Base-by-base conservation (phyloP, 2,888 invertebrate genomes). In the Drosophila neutralis region DNA sequence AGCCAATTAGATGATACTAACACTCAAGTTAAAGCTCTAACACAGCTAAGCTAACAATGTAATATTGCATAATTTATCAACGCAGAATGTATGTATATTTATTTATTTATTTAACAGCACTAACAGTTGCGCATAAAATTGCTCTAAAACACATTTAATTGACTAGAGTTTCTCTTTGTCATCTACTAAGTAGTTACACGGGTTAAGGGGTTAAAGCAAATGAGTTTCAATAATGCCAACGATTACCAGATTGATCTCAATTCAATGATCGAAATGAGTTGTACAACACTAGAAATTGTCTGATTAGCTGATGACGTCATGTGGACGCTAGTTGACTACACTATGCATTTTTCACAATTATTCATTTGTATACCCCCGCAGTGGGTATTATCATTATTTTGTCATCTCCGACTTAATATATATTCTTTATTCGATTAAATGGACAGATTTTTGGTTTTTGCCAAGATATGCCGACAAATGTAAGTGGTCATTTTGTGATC, bases 81-180 rank as follows among this genome's bases (percentile, higher is more conserved):
- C 68, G 58, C 38, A 68, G 36, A 53, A 4, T 36, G 2, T 31
- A 76, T 71, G 65, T 66, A 72, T 69, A 67, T 57, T 38, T 70
- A 35, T 54, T 35, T 74, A 80, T 69, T 80, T 53, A 80, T 71
- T 73, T 73, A 87, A 89, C 74, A 84, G 74, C 87, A 80, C 87
- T 87, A 86, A 89, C 85, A 77, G 63, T 85, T 75, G 78, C 82
- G 73, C 89, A 75, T 85, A 89, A 89, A 89, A 83, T 78, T 80
- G 80, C 88, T 88, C 88, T 87, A 89, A 87, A 89, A 89, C 86
- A 89, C 86, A 83, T 86, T 87, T 87, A 87, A 87, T 87, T 87
- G 87, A 87, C 87, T 74, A 85, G 69, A 78, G 73, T 89, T 67
- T 35, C 69, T 80, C 77, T 70, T 69, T 73, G 69, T 74, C 76